Conservation (phyloP, 2,797 vertebrate species). For the Ctenosaura bakeri region DNA sequence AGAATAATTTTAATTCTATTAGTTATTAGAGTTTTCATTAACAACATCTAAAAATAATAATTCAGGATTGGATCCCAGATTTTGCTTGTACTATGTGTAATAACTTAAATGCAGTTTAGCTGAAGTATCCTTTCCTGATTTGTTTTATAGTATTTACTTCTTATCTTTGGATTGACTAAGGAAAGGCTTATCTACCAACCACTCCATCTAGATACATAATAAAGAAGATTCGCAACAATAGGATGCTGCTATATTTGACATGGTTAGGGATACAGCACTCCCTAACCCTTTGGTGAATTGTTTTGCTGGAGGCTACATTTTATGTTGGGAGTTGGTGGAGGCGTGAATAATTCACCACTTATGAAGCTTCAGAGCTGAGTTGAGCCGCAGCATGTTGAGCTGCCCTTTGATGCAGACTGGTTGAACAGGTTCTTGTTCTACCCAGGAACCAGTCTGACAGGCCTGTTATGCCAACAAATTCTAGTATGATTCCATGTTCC, state of each 20-base stretch:
- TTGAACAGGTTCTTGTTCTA: constrained; percentile 83
- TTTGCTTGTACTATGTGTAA: not conserved
- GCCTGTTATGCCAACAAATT: constrained; percentile 89
- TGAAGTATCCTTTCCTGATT: not conserved
- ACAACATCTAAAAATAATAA: constrained; percentile 30
- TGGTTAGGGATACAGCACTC: constrained; percentile 71
- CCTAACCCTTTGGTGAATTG: constrained; percentile 79
- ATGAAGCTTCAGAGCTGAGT: constrained; percentile 75
- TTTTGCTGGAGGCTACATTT: constrained; percentile 88
- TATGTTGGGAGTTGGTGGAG: constrained; percentile 79
- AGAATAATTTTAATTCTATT: not conserved
- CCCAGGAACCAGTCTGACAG: constrained; percentile 84
- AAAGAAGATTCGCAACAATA: constrained; percentile 73
- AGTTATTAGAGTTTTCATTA: not conserved
- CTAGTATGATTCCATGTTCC: constrained; percentile 89
- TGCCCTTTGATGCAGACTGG: constrained; percentile 86
- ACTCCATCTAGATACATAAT: constrained; percentile 63
- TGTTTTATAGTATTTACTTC: constrained; percentile 8
- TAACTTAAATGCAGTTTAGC: constrained; percentile 28
- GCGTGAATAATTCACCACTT: constrained; percentile 80
- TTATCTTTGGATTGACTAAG: constrained; percentile 27
- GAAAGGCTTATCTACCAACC: constrained; percentile 61
- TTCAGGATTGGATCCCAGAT: not conserved
- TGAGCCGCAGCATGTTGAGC: constrained; percentile 83
- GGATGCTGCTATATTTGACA: constrained; percentile 75